Conservation (phyloP, 2,888 invertebrate species). For the Acleris emargana region DNA sequence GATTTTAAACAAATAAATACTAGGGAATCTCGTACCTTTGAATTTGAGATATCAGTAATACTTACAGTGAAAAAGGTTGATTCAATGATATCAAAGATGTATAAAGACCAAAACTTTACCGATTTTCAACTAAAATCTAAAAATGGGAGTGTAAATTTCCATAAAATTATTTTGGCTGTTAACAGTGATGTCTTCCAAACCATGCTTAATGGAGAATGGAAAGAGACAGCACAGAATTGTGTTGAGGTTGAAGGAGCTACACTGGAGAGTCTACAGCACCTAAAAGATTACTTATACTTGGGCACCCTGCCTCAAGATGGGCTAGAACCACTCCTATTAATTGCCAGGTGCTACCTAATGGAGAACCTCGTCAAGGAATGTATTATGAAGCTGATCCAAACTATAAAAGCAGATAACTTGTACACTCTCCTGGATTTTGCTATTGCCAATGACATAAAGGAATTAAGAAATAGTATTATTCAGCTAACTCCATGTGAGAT, state of each 20-base stretch:
- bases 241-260: slow-evolving; percentile 6
- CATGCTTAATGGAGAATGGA: slow-evolving; percentile 6
- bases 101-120: too few relatives aligned
- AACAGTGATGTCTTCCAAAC: slow-evolving; percentile 9
- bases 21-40: too few relatives aligned
- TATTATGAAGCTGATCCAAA: too few relatives aligned
- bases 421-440: too few relatives aligned
- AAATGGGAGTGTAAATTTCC: slow-evolving; percentile 6
- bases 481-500: too few relatives aligned
- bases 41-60: too few relatives aligned
- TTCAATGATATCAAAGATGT: too few relatives aligned
- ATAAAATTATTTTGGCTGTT: neutral
- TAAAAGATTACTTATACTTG: slow-evolving; percentile 10
- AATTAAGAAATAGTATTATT: too few relatives aligned
- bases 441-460: too few relatives aligned
- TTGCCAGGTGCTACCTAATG: slow-evolving; percentile 6
- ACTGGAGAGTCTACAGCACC: neutral
- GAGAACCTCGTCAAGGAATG: neutral
- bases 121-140: neutral
- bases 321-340: neutral
- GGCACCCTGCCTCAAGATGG: neutral
- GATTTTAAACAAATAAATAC: too few relatives aligned
- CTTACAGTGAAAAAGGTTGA: too few relatives aligned
- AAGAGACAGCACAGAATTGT: slow-evolving; percentile 2
- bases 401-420: too few relatives aligned